Evolutionary conservation across 2,888 invertebrate species (phyloP).

Genomic region (Amblyteles armatorius): DNA sequence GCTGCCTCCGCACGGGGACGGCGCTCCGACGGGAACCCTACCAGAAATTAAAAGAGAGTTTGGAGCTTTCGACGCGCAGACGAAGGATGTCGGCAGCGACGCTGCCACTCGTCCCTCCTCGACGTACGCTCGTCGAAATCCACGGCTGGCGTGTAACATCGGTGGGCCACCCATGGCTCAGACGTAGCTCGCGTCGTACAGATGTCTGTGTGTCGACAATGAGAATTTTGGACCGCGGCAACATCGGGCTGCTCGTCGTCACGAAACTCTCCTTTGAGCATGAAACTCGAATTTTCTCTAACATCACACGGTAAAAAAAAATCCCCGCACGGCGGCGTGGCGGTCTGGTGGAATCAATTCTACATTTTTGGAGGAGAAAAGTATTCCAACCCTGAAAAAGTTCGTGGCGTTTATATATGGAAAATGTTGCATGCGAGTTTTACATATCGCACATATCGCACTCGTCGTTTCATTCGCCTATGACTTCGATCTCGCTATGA

Average conservation of each 20-base stretch:
- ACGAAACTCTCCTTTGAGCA: slow-evolving; percentile 63
- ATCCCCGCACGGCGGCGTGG: slow-evolving; percentile 33
- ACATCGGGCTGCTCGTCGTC: slow-evolving; percentile 31
- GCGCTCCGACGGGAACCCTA: slow-evolving; percentile 44
- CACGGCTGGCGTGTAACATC: not conserved
- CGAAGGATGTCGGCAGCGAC: slow-evolving; percentile 48
- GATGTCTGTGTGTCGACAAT: slow-evolving; percentile 48
- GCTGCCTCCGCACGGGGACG: slow-evolving; percentile 17
- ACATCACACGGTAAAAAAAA: slow-evolving; percentile 22
- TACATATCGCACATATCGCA: not conserved
- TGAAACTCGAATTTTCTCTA: slow-evolving; percentile 65
- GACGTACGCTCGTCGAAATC: slow-evolving; percentile 44
- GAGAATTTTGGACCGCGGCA: slow-evolving; percentile 59
- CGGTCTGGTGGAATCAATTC: slow-evolving; percentile 49
- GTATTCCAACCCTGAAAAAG: not conserved
- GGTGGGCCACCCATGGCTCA: slow-evolving; percentile 5
- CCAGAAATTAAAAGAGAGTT: slow-evolving; percentile 71
- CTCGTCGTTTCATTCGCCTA: not conserved
- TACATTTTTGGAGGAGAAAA: slow-evolving; percentile 30
- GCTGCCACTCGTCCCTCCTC: slow-evolving; percentile 30
- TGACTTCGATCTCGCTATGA: not conserved
- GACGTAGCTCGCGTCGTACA: slow-evolving; percentile 41
- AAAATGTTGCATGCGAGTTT: not conserved
- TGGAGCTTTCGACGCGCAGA: slow-evolving; percentile 61
- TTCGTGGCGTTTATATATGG: not conserved